These are phyloP conservation scores for Cyclura pinguis DNA, from an alignment of 2,797 vertebrate genomes.

Conservation along the genomic window DNA sequence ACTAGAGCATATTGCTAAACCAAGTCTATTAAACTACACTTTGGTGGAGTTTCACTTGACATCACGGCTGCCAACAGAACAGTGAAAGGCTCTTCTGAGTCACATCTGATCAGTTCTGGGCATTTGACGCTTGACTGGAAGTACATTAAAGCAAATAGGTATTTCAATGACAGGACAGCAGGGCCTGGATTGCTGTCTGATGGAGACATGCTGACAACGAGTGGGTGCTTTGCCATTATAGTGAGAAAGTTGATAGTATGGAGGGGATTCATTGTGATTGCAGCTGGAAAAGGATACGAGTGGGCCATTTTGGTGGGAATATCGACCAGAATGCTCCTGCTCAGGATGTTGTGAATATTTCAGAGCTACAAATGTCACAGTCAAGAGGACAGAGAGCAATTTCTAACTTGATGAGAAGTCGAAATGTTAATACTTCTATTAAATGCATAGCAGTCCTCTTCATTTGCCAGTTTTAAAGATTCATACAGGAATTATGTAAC, in stretches of 20 bases:
- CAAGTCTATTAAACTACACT: conserved; percentile 18
- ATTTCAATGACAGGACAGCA: background rate
- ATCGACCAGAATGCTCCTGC: background rate
- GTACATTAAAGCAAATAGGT: conserved; percentile 9
- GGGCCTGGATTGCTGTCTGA: background rate
- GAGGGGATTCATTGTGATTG: background rate
- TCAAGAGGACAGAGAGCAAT: background rate
- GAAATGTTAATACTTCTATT: background rate
- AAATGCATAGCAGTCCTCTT: background rate
- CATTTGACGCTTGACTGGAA: conserved; percentile 10
- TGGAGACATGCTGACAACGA: background rate
- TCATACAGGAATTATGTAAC: background rate
- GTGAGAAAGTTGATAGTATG: background rate
- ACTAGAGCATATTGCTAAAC: conserved; percentile 17
- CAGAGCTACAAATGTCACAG: background rate
- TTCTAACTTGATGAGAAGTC: conserved; percentile 12
- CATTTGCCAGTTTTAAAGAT: conserved; percentile 14
- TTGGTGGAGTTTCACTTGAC: conserved; percentile 23
- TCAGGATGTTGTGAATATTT: conserved; percentile 10
- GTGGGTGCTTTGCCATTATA: conserved; percentile 3
- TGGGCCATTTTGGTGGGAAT: background rate
- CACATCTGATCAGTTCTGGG: background rate
- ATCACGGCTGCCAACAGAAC: background rate
- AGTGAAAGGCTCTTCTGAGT: background rate
- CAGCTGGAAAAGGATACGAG: background rate